Evolutionary conservation across 2,113 vertebrate species (phyloP).

Genomic region (Cettia cetti): DNA sequence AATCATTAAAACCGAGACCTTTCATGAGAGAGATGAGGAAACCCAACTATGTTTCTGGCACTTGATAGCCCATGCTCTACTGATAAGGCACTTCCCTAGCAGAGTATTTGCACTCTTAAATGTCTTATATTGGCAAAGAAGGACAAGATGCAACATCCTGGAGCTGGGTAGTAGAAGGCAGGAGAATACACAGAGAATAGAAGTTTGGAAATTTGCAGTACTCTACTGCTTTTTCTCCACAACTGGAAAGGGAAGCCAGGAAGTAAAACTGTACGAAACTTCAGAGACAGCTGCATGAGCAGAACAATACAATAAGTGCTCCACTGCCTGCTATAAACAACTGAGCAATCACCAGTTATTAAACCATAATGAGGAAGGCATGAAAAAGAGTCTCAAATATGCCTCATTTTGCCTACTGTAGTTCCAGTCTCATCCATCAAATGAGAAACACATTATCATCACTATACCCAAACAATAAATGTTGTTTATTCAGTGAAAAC

Average conservation of each 20-base stretch:
- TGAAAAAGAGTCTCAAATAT: slow-evolving; percentile 1
- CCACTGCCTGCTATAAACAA: slow-evolving; percentile 31
- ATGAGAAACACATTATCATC: neutral
- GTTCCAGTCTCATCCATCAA: slow-evolving; percentile 12
- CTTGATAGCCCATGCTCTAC: neutral
- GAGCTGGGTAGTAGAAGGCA: neutral
- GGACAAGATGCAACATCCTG: neutral
- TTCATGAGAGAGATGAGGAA: neutral
- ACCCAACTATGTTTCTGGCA: neutral
- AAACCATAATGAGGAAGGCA: slow-evolving; percentile 46
- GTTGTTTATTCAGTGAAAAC: neutral
- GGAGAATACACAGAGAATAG: neutral
- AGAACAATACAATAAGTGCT: slow-evolving; percentile 32
- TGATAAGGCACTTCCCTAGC: slow-evolving; percentile 4
- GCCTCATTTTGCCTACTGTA: slow-evolving; percentile 13
- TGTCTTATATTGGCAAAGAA: slow-evolving; percentile 13
- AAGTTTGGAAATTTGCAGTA: neutral
- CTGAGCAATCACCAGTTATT: slow-evolving; percentile 52
- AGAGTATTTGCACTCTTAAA: neutral
- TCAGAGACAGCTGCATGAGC: slow-evolving; percentile 14
- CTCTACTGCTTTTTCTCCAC: neutral
- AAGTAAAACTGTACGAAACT: neutral
- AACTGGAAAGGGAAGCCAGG: neutral
- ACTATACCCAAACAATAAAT: neutral
- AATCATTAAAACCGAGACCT: neutral